Conservation (phyloP, 1,140 invertebrate species). For the Leptonema lineaticorne region DNA sequence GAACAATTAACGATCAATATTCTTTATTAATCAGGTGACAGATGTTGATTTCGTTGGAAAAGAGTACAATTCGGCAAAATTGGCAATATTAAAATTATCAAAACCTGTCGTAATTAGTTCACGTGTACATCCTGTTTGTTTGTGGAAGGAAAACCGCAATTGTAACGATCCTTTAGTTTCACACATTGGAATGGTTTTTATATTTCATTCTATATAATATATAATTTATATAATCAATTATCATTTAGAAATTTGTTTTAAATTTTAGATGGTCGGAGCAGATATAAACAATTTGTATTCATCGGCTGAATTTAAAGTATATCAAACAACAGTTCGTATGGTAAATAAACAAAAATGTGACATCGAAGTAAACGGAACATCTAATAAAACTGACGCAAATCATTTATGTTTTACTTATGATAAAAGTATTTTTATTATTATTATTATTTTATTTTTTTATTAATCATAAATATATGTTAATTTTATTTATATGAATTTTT, state of each 20-base stretch:
- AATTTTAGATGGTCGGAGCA: background rate
- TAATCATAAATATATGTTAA: too few relatives aligned
- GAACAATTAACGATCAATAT: too few relatives aligned
- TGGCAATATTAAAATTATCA: conserved; percentile 27
- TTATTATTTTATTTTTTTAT: too few relatives aligned
- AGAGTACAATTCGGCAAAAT: conserved; percentile 10
- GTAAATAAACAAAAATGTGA: conserved; percentile 9
- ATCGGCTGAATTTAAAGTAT: conserved; percentile 20
- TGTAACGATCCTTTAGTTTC: conserved; percentile 20
- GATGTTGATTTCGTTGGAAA: conserved; percentile 24
- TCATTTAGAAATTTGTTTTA: background rate
- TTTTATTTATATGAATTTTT: too few relatives aligned
- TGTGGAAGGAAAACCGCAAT: conserved; percentile 31
- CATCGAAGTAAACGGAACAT: too few relatives aligned
- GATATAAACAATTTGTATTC: background rate
- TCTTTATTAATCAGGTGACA: conserved; percentile 14
- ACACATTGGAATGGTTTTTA: conserved; percentile 28
- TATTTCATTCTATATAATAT: too few relatives aligned
- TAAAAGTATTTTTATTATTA: too few relatives aligned
- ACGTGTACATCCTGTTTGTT: conserved; percentile 30
- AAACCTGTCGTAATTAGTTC: conserved; percentile 24
- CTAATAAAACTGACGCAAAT: background rate
- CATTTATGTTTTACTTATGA: background rate
- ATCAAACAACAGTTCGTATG: conserved; percentile 30
- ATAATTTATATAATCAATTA: background rate